A percentile compares a stretch with the other conserved stretches of the same genome.
Evolutionary conservation across 2,113 vertebrate species (phyloP).

Genomic region (Gallinago paraguaiae): DNA sequence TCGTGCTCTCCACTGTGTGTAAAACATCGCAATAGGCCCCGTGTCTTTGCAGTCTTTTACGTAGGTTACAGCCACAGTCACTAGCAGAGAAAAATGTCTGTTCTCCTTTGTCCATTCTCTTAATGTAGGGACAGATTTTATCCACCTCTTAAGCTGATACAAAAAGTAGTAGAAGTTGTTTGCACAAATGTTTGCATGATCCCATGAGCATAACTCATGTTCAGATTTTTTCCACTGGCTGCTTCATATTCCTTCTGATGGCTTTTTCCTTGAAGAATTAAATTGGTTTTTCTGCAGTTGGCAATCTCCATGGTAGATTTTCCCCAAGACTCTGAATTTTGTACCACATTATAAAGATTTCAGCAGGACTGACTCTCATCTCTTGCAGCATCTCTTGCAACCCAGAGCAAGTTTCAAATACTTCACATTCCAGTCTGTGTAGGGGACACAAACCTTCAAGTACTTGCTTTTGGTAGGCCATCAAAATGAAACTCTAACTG

Average conservation of each 20-base stretch:
- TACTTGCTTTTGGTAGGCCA: conserved; percentile 46
- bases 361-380: not conserved
- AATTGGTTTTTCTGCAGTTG: not conserved
- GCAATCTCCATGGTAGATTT: not conserved
- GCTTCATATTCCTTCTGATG: not conserved
- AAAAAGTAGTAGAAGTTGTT: not conserved
- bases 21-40: not conserved
- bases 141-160: not conserved
- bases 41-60: not conserved
- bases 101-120: not conserved
- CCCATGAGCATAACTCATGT: not conserved
- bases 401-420: conserved; percentile 36
- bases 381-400: conserved; percentile 42
- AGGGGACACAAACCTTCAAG: conserved; percentile 30
- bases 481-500: conserved; percentile 60
- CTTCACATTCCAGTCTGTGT: conserved; percentile 34
- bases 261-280: not conserved
- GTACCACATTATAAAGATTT: conserved; percentile 23
- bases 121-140: not conserved
- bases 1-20: not conserved
- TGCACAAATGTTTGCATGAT: not conserved
- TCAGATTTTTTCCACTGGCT: not conserved
- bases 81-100: not conserved
- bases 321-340: not conserved
- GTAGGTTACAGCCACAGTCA: not conserved